Conservation (phyloP, 1,140 invertebrate species). For the Manduca sexta region DNA sequence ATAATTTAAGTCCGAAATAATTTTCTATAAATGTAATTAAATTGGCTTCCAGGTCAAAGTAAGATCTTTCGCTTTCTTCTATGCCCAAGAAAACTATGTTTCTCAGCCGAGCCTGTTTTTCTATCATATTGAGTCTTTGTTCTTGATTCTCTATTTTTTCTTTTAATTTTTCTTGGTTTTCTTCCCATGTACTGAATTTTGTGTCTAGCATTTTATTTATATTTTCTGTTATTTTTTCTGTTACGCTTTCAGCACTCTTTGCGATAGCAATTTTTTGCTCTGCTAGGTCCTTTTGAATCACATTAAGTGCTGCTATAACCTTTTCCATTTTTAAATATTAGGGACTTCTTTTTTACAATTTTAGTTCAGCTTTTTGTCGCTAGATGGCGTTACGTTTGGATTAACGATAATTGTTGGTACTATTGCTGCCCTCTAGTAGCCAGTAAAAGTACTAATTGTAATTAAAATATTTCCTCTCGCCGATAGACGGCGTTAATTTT, state of each 20-base stretch:
- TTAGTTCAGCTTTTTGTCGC: not conserved
- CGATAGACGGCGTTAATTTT: too few species aligned
- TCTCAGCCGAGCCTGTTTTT: constrained; percentile 1
- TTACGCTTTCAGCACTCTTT: not conserved
- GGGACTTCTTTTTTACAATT: not conserved
- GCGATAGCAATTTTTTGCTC: not conserved
- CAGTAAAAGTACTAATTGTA: not conserved
- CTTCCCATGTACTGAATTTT: not conserved
- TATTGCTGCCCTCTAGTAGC: not conserved
- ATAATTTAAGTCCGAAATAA: not conserved
- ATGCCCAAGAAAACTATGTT: constrained; percentile 3
- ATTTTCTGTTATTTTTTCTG: constrained; percentile 4
- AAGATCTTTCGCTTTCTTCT: constrained; percentile 3
- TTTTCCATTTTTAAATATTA: not conserved
- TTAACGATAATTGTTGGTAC: not conserved
- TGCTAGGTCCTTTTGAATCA: constrained; percentile 5
- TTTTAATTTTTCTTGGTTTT: constrained; percentile 1
- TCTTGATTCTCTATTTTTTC: constrained; percentile 2
- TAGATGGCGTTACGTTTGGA: too few species aligned
- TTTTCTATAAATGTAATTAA: constrained; percentile 1
- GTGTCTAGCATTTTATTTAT: constrained; percentile 1
- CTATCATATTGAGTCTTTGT: constrained; percentile 2
- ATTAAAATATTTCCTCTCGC: too few species aligned
- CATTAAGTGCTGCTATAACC: not conserved
- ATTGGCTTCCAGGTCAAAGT: not conserved